Conservation (phyloP, 2,888 invertebrate genomes). For the Ochropleura plecta region DNA sequence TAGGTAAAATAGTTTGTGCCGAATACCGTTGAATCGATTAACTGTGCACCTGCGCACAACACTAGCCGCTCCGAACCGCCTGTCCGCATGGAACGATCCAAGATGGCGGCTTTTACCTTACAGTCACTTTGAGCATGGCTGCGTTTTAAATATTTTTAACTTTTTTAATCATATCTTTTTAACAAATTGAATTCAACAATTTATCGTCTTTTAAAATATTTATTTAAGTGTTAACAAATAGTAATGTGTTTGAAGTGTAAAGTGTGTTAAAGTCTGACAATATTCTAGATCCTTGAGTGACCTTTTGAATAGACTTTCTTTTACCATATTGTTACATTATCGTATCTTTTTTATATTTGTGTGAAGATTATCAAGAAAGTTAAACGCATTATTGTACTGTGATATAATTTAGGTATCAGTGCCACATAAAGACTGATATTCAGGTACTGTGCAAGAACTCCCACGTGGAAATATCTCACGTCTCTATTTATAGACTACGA, state of each 20-base stretch:
- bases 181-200: slow-evolving; percentile 74
- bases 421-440: slow-evolving; percentile 83
- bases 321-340: slow-evolving; percentile 87
- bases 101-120: slow-evolving; percentile 88
- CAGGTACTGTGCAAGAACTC: slow-evolving; percentile 87
- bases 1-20: slow-evolving; percentile 5
- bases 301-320: slow-evolving; percentile 88
- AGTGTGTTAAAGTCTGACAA: slow-evolving; percentile 80
- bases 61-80: slow-evolving; percentile 79
- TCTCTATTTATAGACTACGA: slow-evolving; percentile 88
- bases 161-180: slow-evolving; percentile 77
- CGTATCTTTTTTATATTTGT: slow-evolving; percentile 71
- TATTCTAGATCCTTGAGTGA: slow-evolving; percentile 88
- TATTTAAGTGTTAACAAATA: slow-evolving; percentile 80
- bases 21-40: slow-evolving; percentile 74
- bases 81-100: slow-evolving; percentile 86
- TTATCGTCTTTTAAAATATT: slow-evolving; percentile 78
- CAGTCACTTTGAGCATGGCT: slow-evolving; percentile 85
- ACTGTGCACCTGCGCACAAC: slow-evolving; percentile 85
- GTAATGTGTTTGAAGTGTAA: slow-evolving; percentile 82
- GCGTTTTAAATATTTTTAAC: slow-evolving; percentile 81
- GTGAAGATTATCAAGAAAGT: slow-evolving; percentile 73
- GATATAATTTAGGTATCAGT: slow-evolving; percentile 84
- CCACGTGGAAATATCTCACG: slow-evolving; percentile 90
- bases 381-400: slow-evolving; percentile 78